phyloP scores from a whole-genome alignment of 2,888 invertebrate species.

The Tortricodes alternella region DNA sequence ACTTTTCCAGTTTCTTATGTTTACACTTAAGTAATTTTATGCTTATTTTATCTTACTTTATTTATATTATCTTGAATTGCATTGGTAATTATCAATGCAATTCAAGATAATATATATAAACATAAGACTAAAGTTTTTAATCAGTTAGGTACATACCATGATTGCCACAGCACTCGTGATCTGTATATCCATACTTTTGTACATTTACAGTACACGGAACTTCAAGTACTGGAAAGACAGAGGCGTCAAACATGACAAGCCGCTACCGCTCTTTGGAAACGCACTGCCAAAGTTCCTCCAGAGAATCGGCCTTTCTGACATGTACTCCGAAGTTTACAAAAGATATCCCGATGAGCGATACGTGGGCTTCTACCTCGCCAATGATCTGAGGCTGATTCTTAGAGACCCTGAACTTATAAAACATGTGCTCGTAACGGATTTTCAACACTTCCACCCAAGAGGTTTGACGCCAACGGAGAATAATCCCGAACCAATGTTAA shows the following conservation, averaged over 20 bases:
- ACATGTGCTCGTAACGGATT: constrained; percentile 43
- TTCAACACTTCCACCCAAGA: constrained; percentile 41
- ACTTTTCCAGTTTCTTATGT: too few species aligned
- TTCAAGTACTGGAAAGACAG: constrained; percentile 38
- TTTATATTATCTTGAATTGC: too few species aligned
- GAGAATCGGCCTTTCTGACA: constrained; percentile 36
- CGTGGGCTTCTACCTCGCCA: constrained; percentile 45
- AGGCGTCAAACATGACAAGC: constrained; percentile 38
- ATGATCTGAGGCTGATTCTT: constrained; percentile 39
- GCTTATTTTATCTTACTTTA: too few species aligned
- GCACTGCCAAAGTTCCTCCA: constrained; percentile 32
- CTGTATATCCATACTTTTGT: constrained; percentile 9
- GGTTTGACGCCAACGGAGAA: constrained; percentile 41
- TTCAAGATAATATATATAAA: too few species aligned
- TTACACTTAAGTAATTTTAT: too few species aligned
- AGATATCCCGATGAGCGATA: constrained; percentile 43
- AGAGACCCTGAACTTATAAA: constrained; percentile 48
- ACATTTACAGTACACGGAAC: constrained; percentile 37
- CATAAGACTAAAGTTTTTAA: not conserved
- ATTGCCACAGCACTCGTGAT: not conserved
- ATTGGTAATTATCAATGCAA: too few species aligned
- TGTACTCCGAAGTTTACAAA: constrained; percentile 37
- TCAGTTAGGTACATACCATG: not conserved
- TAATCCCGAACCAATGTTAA: constrained; percentile 41
- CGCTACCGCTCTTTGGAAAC: constrained; percentile 39